Base-by-base conservation (phyloP, 2,888 invertebrate species). In the Xestia xanthographa region DNA sequence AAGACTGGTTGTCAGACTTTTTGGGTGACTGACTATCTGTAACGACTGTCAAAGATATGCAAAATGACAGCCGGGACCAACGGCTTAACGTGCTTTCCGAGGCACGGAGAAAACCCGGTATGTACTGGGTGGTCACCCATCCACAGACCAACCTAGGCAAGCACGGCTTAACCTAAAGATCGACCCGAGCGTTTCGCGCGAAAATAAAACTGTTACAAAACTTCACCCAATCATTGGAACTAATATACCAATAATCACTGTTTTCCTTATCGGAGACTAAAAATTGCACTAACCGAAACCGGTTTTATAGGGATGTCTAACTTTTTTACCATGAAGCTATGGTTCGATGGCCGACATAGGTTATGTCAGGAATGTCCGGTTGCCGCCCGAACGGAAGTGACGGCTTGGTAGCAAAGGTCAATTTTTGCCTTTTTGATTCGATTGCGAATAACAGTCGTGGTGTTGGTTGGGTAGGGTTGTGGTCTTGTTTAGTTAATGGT, bases 281-380 rank as follows among this genome's bases (percentile, higher is more conserved):
- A 75, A 79, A 75, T 84, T 82, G 84, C 82, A 83, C 68, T 79
- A 80, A 67, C n/a, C 65, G 26, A 76, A 80, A 85, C 87, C 80
- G 41, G 88, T 88, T 66, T 12, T 67, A 66, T 53, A 62, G 38
- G 66, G 56, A 65, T 72, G 67, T 81, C 80, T 66, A 66, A 75
- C 26, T 75, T 84, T 83, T 83, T 86, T 79, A 83, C 70, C 70
- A 75, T 74, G 53, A 60, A 66, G 20, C 82, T 81, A 79, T 79
- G 79, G 87, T 78, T 79, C 79, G 79, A 66, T 80, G 82, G 79
- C 81, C 77, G 73, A 81, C 81, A 83, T 83, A 87, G 88, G 86
- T 85, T 90, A 92, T 90, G 92, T 85, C 84, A 89, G 89, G 92
- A 90, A 91, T 92, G 89, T 91, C 92, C 92, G 92, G 89, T 81